Percentiles rank a stretch among this genome's conserved stretches.
phyloP scores from a whole-genome alignment of 2,113 vertebrate genomes.

The Noturus placidus region DNA sequence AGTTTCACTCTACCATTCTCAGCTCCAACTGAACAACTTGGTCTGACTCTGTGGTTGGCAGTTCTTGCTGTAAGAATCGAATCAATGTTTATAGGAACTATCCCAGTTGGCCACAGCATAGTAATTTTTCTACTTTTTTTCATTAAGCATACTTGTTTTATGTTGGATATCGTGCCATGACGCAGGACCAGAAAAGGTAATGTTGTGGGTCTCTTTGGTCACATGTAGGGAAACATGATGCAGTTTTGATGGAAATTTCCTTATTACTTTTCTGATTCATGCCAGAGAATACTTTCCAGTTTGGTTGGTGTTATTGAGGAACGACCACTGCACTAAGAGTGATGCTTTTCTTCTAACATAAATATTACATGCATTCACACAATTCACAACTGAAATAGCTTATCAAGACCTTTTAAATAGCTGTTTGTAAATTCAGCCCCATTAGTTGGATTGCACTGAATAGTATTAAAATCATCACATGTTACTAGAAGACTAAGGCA shows the following conservation, averaged over 20 bases:
- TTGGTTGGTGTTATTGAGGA: background rate
- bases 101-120: conserved; percentile 16
- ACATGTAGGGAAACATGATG: conserved; percentile 4
- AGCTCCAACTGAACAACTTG: background rate
- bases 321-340: background rate
- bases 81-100: conserved; percentile 26
- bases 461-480: background rate
- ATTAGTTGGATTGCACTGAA: background rate
- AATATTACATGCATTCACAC: background rate
- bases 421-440: background rate
- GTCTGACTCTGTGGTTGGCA: background rate
- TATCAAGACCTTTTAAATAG: background rate
- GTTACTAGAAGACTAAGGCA: background rate
- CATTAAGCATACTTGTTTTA: conserved; percentile 25
- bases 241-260: background rate
- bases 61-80: background rate
- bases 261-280: background rate
- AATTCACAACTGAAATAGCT: background rate
- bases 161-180: background rate
- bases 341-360: background rate
- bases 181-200: background rate
- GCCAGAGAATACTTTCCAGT: background rate
- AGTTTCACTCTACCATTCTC: background rate
- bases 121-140: background rate
- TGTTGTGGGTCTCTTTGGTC: conserved; percentile 22